Base-by-base conservation (phyloP, 2,888 invertebrate species). In the Drosophila greeni region DNA sequence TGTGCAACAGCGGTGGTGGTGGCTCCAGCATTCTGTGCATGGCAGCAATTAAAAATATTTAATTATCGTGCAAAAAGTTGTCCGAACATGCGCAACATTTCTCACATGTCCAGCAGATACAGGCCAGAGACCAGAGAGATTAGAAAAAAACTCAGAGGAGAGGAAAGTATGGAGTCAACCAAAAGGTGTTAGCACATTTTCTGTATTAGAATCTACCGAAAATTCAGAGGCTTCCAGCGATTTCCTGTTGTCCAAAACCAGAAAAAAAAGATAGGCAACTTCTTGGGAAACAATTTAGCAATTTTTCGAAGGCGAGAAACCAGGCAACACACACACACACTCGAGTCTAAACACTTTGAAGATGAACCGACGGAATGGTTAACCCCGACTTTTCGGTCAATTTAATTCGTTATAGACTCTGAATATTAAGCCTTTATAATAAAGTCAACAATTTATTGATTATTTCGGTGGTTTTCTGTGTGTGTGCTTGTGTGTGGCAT, bases 61-160 rank as follows among this genome's bases (percentile, higher is more conserved):
- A 82, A 82, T 82, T 84, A 85, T 82, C 85, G 77, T 77, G 81
- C 53, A 80, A 80, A 83, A 83, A 84, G 83, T 83, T 85, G 85
- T 83, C 62, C 70, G 70, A 73, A 83, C 76, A 81, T 82, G 83
- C 81, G 74, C 81, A 84, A 73, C 84, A 82, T 83, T 82, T 82
- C 76, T 82, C 82, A 80, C 79, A 82, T 84, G 84, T 75, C 74
- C 62, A 70, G 70, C 56, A 66, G 66, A 53, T 59, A 55, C 43
- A 56, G 37, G 37, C 16, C 16, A 31, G 23, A n/a, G 20, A n/a
- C 42, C 31, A 29, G 9, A 43, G n/a, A 45, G 51, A 45, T 51
- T 40, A 51, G 47, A n/a, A 39, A 39, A 39, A 20, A 29, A 29
- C 9, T 3, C 11, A 29, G 29, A 11, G 29, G 4, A 16, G 18